phyloP scores from a whole-genome alignment of 1,140 invertebrate genomes.

The Habropoda laboriosa region DNA sequence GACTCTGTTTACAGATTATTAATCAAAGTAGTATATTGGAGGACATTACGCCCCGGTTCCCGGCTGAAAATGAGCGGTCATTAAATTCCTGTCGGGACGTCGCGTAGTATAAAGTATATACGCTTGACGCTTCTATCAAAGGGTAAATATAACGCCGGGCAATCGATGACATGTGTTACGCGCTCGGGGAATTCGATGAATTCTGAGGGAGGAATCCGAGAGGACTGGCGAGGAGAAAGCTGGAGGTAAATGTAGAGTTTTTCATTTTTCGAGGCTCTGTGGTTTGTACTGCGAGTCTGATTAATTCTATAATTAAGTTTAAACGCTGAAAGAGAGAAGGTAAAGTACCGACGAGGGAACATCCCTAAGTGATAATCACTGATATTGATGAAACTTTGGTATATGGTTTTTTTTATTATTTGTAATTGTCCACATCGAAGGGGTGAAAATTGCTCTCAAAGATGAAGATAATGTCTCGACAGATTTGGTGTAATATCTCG shows the following conservation, averaged over 20 bases:
- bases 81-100: not conserved
- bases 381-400: too few species aligned
- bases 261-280: too few species aligned
- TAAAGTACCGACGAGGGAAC: too few species aligned
- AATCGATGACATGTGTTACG: constrained; percentile 6
- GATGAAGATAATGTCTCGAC: too few species aligned
- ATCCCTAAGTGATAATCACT: too few species aligned
- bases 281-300: too few species aligned
- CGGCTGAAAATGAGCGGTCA: not conserved
- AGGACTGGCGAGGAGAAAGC: not conserved
- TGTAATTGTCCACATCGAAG: too few species aligned
- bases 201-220: not conserved
- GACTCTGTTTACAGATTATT: constrained; percentile 37
- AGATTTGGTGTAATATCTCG: too few species aligned
- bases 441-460: too few species aligned
- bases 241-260: not conserved
- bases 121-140: not conserved
- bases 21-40: constrained; percentile 24
- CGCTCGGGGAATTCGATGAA: not conserved
- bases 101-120: not conserved
- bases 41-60: not conserved
- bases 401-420: too few species aligned
- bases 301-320: too few species aligned
- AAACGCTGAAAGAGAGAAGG: too few species aligned
- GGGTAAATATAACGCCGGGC: constrained; percentile 17